These are phyloP conservation scores for Lagopus leucura DNA, from an alignment of 2,113 vertebrate species.

Conservation along the genomic window DNA sequence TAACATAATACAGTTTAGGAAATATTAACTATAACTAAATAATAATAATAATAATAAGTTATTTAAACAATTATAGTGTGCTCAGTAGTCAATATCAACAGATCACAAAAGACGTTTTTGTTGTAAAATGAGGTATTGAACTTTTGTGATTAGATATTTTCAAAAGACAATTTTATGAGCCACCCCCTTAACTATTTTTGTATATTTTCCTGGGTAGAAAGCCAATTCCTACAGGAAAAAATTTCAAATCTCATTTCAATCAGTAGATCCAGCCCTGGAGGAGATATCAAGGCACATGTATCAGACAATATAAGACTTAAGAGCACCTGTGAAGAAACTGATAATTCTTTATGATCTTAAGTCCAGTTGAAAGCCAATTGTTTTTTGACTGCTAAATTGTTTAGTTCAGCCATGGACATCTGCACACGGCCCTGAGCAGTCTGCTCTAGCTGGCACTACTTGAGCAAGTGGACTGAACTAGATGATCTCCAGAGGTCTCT, in stretches of 20 bases:
- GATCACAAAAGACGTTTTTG: background rate
- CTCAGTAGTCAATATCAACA: background rate
- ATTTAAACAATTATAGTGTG: background rate
- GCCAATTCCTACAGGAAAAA: background rate
- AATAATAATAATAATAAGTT: background rate
- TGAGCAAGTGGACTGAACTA: background rate
- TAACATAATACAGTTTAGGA: background rate
- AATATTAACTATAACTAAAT: background rate
- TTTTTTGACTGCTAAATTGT: background rate
- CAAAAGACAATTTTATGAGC: background rate
- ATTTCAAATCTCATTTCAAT: background rate
- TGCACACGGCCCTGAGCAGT: background rate
- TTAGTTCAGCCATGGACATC: background rate
- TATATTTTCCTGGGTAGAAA: background rate
- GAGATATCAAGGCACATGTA: background rate
- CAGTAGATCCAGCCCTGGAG: accelerated
- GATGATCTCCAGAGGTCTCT: background rate
- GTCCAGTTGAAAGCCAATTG: background rate
- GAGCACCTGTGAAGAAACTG: background rate
- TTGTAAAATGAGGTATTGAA: background rate
- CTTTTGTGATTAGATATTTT: background rate
- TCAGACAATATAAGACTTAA: background rate
- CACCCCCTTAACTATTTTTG: background rate
- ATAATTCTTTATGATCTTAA: background rate
- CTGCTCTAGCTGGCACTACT: background rate